Evolutionary conservation across 2,113 vertebrate genomes (phyloP).

Genomic region (Nicator chloris): DNA sequence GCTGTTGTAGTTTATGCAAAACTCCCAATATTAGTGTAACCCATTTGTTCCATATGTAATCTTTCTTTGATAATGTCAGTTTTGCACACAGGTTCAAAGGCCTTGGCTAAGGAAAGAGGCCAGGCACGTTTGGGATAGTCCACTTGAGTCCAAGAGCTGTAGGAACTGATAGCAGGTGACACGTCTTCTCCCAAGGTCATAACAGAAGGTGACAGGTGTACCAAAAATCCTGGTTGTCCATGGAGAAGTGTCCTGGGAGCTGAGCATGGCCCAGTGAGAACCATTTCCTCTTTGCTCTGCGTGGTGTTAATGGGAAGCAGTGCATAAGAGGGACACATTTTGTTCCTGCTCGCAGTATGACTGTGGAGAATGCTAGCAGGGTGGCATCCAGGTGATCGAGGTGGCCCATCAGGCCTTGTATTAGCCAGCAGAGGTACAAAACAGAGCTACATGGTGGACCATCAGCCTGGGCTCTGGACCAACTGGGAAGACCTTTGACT

Average conservation of each 20-base stretch:
- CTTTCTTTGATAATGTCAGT: not conserved
- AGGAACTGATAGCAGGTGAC: not conserved
- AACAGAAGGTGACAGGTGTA: not conserved
- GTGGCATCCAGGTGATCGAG: not conserved
- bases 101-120: not conserved
- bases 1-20: not conserved
- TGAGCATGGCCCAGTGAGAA: not conserved
- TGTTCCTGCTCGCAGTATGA: rapidly evolving
- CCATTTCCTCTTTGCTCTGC: not conserved
- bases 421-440: not conserved
- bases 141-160: not conserved
- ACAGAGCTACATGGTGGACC: not conserved
- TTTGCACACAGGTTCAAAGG: not conserved
- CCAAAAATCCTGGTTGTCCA: not conserved
- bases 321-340: not conserved
- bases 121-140: not conserved
- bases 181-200: not conserved
- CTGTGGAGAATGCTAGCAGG: not conserved
- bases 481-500: not conserved
- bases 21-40: not conserved
- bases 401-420: not conserved
- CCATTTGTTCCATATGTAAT: not conserved
- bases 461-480: not conserved
- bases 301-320: not conserved
- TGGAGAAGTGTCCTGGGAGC: not conserved